Conservation (phyloP, 2,888 invertebrate species). For the Cremastobaeus sp. region DNA sequence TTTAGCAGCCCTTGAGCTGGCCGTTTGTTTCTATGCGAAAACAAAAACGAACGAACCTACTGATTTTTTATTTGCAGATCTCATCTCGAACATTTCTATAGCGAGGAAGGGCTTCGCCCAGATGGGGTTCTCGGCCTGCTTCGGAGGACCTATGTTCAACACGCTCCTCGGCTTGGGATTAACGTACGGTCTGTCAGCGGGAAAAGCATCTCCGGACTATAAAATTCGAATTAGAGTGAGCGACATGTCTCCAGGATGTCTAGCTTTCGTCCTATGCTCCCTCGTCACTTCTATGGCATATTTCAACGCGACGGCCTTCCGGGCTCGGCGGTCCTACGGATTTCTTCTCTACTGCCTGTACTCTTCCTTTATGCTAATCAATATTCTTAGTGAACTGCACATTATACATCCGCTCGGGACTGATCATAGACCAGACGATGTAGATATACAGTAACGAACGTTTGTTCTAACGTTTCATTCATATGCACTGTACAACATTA, state of each 20-base stretch:
- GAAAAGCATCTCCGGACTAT: conserved; percentile 57
- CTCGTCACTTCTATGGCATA: conserved; percentile 77
- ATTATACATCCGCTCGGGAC: conserved; percentile 76
- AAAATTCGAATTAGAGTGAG: conserved; percentile 73
- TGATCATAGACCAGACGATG: conserved; percentile 70
- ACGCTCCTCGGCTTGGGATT: conserved; percentile 78
- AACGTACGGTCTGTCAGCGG: conserved; percentile 73
- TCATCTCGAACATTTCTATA: conserved; percentile 82
- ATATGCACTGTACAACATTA: not conserved
- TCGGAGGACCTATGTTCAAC: conserved; percentile 84
- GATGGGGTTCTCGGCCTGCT: conserved; percentile 84
- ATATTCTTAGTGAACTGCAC: conserved; percentile 79
- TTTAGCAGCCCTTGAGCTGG: no score
- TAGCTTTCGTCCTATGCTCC: conserved; percentile 78
- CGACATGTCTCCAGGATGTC: conserved; percentile 77
- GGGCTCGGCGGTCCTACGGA: conserved; percentile 79
- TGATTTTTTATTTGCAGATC: conserved; percentile 76
- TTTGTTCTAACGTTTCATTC: not conserved
- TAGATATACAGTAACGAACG: conserved; percentile 10
- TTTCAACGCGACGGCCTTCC: conserved; percentile 78
- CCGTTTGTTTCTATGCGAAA: no score
- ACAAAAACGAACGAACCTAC: no score
- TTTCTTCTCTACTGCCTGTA: conserved; percentile 79
- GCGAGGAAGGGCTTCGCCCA: conserved; percentile 82
- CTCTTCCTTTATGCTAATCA: conserved; percentile 78